phyloP scores from a whole-genome alignment of 2,113 vertebrate species.

The Monopterus albus region DNA sequence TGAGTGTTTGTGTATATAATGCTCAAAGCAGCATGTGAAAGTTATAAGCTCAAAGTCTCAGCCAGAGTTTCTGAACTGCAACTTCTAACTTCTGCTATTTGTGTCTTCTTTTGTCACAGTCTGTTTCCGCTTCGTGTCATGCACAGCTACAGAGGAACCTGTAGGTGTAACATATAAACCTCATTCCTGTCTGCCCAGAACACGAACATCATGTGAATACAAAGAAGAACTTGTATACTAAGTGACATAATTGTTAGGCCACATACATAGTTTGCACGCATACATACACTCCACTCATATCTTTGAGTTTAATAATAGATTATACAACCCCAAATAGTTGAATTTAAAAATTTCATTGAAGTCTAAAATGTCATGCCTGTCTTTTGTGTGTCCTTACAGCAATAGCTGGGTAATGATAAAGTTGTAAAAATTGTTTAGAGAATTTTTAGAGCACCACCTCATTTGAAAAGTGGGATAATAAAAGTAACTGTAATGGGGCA shows the following conservation, averaged over 20 bases:
- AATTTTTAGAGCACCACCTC: not conserved
- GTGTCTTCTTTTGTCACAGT: conserved; percentile 58
- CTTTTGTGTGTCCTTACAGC: conserved; percentile 30
- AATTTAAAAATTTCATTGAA: no score
- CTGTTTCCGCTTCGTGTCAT: conserved; percentile 48
- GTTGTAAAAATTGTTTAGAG: no score
- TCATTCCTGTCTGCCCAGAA: not conserved
- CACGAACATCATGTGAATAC: not conserved
- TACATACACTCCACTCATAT: not conserved
- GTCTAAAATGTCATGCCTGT: conserved; percentile 27
- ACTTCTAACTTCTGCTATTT: conserved; percentile 68
- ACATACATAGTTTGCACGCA: conserved; percentile 6
- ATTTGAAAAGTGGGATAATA: not conserved
- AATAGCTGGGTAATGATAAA: not conserved
- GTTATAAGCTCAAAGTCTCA: conserved; percentile 17
- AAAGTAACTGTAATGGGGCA: conserved; percentile 11
- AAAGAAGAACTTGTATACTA: no score
- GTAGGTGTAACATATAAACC: conserved; percentile 4
- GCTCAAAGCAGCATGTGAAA: no score
- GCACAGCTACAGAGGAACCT: conserved; percentile 24
- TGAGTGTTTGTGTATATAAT: no score
- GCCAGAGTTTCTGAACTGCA: conserved; percentile 29
- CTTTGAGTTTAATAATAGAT: not conserved
- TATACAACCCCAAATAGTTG: not conserved
- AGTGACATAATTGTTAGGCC: not conserved